Percentiles rank a stretch among this genome's conserved stretches.
Conservation (phyloP, 92 coral and sea anemone genomes). For the Montipora capitata region DNA sequence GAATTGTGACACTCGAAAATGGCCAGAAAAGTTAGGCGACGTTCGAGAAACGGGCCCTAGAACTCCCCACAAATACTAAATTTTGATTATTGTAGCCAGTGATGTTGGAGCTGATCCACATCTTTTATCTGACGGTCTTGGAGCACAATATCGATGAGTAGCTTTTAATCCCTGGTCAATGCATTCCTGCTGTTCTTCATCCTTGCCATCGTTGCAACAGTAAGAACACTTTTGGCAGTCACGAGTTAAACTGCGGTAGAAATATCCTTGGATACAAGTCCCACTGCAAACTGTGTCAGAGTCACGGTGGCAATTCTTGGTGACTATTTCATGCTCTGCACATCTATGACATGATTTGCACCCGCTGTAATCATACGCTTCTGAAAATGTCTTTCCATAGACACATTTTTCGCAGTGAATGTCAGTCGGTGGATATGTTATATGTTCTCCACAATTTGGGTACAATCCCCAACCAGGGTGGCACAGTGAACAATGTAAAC, state of each 20-base stretch:
- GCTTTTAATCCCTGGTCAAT: conserved; percentile 20
- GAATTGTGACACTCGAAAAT: no score
- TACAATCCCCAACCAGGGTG: conserved; percentile 19
- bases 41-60: no score
- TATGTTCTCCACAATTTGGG: neutral
- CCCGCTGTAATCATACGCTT: neutral
- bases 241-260: neutral
- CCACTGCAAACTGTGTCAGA: neutral
- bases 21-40: no score
- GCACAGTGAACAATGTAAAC: neutral
- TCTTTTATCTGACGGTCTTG: neutral
- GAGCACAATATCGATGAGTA: conserved; percentile 17
- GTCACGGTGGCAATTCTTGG: neutral
- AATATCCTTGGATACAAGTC: conserved; percentile 8
- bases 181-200: conserved; percentile 14
- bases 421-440: neutral
- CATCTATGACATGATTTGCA: conserved; percentile 20
- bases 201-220: conserved; percentile 28
- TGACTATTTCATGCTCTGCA: neutral
- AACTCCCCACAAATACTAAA: no score
- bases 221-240: conserved; percentile 22
- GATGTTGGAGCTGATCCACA: conserved; percentile 1
- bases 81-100: no score
- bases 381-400: conserved; percentile 4
- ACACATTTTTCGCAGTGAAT: neutral